Evolutionary conservation across 2,113 vertebrate genomes (phyloP).

Genomic region (Panthera uncia): DNA sequence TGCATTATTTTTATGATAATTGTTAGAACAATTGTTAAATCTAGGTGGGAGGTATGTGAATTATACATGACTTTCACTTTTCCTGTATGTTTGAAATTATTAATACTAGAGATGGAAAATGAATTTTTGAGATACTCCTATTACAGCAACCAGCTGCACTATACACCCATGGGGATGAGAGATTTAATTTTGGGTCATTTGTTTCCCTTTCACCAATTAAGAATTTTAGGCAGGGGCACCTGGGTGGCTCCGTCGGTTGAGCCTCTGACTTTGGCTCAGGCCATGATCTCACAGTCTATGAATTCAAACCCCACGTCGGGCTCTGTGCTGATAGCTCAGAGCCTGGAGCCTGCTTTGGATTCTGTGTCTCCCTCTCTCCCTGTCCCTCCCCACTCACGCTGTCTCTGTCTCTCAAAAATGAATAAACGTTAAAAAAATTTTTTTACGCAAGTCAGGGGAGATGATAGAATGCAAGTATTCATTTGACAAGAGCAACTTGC

Average conservation of each 20-base stretch:
- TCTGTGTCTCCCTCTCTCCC: too few relatives aligned
- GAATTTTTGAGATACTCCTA: not conserved
- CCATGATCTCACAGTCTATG: too few relatives aligned
- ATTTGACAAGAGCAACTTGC: not conserved
- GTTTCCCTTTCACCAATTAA: not conserved
- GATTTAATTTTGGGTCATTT: constrained; percentile 18
- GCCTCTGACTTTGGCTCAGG: too few relatives aligned
- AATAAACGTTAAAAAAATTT: too few relatives aligned
- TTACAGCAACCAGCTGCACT: not conserved
- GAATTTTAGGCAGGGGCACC: not conserved
- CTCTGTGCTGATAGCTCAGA: too few relatives aligned
- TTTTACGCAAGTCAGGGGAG: not conserved
- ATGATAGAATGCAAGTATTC: not conserved
- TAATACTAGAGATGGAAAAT: not conserved
- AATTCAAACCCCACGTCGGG: too few relatives aligned
- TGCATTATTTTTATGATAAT: not conserved
- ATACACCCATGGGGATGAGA: not conserved
- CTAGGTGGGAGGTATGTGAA: not conserved
- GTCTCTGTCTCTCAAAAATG: too few relatives aligned
- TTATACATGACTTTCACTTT: not conserved
- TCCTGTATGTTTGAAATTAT: not conserved
- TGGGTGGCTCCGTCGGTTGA: too few relatives aligned
- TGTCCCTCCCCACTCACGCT: too few relatives aligned
- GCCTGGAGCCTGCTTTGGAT: too few relatives aligned
- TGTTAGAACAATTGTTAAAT: not conserved